Base-by-base conservation (phyloP, 2,888 invertebrate species). In the Idaea biselata region DNA sequence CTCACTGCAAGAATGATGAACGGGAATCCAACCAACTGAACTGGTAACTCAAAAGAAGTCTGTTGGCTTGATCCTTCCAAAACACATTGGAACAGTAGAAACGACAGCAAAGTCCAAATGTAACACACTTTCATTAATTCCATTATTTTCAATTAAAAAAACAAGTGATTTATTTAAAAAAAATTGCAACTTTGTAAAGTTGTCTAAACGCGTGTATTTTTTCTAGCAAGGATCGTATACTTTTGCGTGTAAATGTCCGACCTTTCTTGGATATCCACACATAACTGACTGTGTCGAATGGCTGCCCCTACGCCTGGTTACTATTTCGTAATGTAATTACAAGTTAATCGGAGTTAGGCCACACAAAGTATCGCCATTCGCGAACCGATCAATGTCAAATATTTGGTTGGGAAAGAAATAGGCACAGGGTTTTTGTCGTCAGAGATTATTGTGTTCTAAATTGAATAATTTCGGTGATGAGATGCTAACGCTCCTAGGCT, bases 1-100 rank as follows among this genome's bases (percentile, higher is more conserved):
- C 96, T 93, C 59, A 97, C 97, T 14, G 97, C 96, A 59, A 96
- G 87, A 62, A 97, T 95, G 74, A 97, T 97, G 67, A 97, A 95
- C 4, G 97, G 97, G 81, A 97, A 97, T 55, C 97, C 97, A 60
- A 97, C 93, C 60, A 97, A 87, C 81, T 97, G 97, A 16, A 97
- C 96, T 4, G 97, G 97, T 63, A 97, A 81, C 74, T 96, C 80
- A 68, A 86, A 86, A 2, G 79, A 75, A 6, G 81, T 64, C 63
- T 86, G 75, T 67, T 88, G 79, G 16, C 85, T 76, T 0, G 81
- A 78, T 14, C 88, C 83, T 74, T 88, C 86, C 78, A 80, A 79
- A 18, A 84, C 63, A 69, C 84, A 86, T 79, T 89, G 84, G 57
- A 89, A 81, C 66, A 90, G 68, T 62, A 91, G 65, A 61, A 90